Conservation (phyloP, 2,113 vertebrate genomes). For the Elephas maximus region DNA sequence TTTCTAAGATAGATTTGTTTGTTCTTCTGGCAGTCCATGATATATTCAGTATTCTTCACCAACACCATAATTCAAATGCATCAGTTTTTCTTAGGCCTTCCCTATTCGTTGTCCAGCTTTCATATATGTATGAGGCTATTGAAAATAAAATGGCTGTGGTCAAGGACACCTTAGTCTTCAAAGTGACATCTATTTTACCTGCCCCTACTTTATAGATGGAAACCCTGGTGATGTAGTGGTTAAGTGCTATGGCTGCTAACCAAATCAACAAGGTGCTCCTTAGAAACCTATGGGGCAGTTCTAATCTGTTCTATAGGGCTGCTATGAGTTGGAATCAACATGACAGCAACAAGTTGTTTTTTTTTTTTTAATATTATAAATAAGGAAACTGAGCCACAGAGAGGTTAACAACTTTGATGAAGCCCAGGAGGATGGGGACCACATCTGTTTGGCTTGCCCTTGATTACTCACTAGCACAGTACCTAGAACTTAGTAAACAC, state of each 20-base stretch:
- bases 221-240: too few relatives aligned
- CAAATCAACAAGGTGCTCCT: too few relatives aligned
- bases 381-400: not conserved
- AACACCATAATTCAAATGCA: not conserved
- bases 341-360: too few relatives aligned
- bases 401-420: not conserved
- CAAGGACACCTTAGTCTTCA: not conserved
- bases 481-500: not conserved
- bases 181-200: not conserved
- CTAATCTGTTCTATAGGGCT: too few relatives aligned
- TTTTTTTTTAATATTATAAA: not conserved
- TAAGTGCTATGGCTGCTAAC: too few relatives aligned
- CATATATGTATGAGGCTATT: not conserved
- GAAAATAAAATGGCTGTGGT: not conserved
- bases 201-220: not conserved
- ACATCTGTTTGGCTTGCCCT: not conserved
- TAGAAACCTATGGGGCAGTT: too few relatives aligned
- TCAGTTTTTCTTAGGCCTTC: not conserved
- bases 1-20: not conserved
- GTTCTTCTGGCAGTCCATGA: not conserved
- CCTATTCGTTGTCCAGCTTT: not conserved
- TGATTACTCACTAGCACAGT: not conserved
- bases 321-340: too few relatives aligned
- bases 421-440: not conserved
- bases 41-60: not conserved